These are phyloP conservation scores for Imbricaverruca yamaguchii DNA, from an alignment of 2,888 invertebrate genomes.

Conservation along the genomic window DNA sequence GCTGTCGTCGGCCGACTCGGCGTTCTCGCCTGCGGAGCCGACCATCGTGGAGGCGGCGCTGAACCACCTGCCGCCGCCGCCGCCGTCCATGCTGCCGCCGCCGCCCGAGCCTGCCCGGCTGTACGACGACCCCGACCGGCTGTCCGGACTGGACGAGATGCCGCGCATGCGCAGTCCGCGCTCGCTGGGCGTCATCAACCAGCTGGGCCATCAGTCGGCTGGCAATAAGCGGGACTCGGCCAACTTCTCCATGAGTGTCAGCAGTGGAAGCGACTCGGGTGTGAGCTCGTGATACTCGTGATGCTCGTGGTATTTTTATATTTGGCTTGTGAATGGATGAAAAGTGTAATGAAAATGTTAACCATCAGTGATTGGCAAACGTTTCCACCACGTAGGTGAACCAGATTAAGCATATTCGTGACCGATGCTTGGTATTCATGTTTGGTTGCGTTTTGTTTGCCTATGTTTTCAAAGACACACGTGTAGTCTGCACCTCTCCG, in stretches of 20 bases:
- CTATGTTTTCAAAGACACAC: too few species aligned
- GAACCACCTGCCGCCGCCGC: constrained; percentile 2
- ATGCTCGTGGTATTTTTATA: too few species aligned
- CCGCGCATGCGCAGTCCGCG: constrained; percentile 15
- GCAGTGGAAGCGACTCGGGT: constrained; percentile 14
- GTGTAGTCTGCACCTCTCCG: too few species aligned
- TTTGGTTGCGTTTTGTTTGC: too few species aligned
- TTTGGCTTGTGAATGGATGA: too few species aligned
- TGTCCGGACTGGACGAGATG: not conserved
- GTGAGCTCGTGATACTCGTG: too few species aligned
- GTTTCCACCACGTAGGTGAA: too few species aligned
- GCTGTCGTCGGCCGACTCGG: not conserved
- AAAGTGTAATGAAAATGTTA: too few species aligned
- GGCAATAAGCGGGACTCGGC: not conserved
- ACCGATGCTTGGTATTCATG: too few species aligned
- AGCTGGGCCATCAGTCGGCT: not conserved
- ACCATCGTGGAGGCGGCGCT: constrained; percentile 2
- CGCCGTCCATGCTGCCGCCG: not conserved
- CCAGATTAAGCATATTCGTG: too few species aligned
- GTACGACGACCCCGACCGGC: not conserved
- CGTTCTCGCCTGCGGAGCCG: not conserved
- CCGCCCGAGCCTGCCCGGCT: not conserved
- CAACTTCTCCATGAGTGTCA: constrained; percentile 9
- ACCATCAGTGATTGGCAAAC: too few species aligned
- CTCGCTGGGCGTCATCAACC: not conserved